Conservation (phyloP, 2,113 vertebrate genomes). For the Rhagologus leucostigma region DNA sequence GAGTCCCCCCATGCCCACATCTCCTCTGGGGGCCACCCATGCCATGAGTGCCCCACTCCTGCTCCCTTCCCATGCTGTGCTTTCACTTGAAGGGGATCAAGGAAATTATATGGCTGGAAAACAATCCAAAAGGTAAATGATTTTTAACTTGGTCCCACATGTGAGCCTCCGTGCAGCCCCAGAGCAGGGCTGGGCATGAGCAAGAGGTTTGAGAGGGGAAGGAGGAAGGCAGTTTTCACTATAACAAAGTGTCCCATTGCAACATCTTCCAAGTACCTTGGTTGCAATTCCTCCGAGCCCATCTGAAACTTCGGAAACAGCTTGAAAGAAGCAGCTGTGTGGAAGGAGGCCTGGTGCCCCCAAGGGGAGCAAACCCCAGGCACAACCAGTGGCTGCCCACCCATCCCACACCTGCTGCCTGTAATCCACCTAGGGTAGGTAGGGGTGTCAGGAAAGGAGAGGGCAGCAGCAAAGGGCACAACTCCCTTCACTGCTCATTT, state of each 20-base stretch:
- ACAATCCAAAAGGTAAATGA: neutral
- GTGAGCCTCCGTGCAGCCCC: accelerated
- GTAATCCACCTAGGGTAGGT: accelerated
- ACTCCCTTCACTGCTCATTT: accelerated
- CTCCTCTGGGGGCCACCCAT: neutral
- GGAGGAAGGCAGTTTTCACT: neutral
- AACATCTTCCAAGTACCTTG: neutral
- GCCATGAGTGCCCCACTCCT: neutral
- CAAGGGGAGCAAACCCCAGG: neutral
- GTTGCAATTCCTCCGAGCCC: neutral
- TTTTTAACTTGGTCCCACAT: neutral
- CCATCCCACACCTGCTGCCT: neutral
- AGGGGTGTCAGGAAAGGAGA: neutral
- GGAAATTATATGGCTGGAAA: neutral
- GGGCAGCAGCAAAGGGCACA: neutral
- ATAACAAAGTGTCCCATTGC: neutral
- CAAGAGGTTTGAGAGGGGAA: neutral
- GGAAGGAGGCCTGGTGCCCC: neutral
- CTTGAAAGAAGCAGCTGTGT: neutral
- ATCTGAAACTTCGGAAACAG: neutral
- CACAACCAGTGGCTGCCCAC: neutral
- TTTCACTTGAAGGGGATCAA: neutral
- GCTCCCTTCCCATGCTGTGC: accelerated
- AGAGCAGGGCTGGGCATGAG: neutral
- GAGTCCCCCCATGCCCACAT: accelerated